Base-by-base conservation (phyloP, 2,888 invertebrate species). In the Abrostola triplasia region DNA sequence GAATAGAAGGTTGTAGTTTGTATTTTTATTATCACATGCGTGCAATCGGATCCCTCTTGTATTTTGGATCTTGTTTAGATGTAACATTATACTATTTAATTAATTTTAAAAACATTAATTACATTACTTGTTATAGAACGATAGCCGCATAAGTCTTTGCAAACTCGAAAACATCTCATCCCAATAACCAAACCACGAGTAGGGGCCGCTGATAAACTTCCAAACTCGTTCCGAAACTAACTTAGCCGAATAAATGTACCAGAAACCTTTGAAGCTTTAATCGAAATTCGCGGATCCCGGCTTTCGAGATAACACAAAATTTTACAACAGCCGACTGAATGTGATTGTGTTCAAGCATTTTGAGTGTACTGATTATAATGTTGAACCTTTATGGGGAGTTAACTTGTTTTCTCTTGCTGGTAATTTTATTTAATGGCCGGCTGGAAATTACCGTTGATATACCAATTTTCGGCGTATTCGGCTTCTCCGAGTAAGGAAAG, bases 261-360 rank as follows among this genome's bases (percentile, higher is more conserved):
- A 87, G 90, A 91, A 90, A 90, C 87, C 86, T 91, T 90, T 85
- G 86, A 85, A 89, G 86, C 81, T 84, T 89, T 89, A 88, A 90
- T 90, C 88, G 89, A 88, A 88, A 88, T 85, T 83, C 83, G 80
- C 81, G 77, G 77, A 79, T 77, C 78, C 80, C 77, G 71, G 75
- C 80, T 80, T 71, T 59, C 65, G 76, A 86, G 88, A 89, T 88
- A 89, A 88, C 85, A 79, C 78, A 77, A 77, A 85, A 89, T 84
- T 88, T 87, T 80, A 84, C 77, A 87, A 86, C 84, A 85, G 81
- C 67, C 55, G 67, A 73, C 70, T 73, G 77, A 84, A 84, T 82
- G 80, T 76, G 77, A 87, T 86, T 83, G 83, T 77, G 72, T 72
- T 75, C 61, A 56, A 66, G 66, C 61, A 67, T 68, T 80, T 63